Evolutionary conservation across 2,888 invertebrate species (phyloP), one percentile per base, ranked within the genome.

Genomic region (Eristalinus sepulchralis): DNA sequence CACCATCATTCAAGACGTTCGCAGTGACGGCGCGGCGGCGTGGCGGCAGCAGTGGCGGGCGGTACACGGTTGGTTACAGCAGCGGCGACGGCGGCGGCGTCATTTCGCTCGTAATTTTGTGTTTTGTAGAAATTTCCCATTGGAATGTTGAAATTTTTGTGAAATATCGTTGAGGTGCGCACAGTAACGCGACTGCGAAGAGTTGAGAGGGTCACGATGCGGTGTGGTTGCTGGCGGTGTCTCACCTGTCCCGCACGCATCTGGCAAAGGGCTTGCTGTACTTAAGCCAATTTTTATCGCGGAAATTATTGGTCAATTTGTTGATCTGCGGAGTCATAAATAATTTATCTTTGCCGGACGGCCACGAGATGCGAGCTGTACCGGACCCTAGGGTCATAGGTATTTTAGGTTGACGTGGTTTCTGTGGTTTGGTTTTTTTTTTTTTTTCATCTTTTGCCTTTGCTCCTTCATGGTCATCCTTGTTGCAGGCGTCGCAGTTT

Each of bases 301-400:
- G 82, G 89, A 91, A 91, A 91, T 91, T 91, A 91, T 91, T 91
- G 91, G 91, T 91, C 92, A 92, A 92, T 92, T 92, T 91, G 92
- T 91, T 90, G 91, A 92, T 91, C 92, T 91, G 91, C 90, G 91
- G 91, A 90, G 91, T 91, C 90, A 91, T 92, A 92, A 92, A 92
- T 92, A 91, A 91, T 86, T 83, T 86, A 86, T 86, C 86, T 86
- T 75, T 68, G 68, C 68, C 63, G 62, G 64, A 62, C 70, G 68
- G 22, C 73, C 62, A 68, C 31, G 62, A 72, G 63, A 34, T 57
- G 22, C 34, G 53, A 53, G 62, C 34, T 75, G 31, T 60, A 59
- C 71, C 75, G 78, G 83, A 86, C 86, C 86, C 86, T 86, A 86
- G 83, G 86, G 86, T 86, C 86, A 86, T 86, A 86, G 86, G 86